Base-by-base conservation (phyloP, 2,113 vertebrate genomes). In the Zosterops hypoxanthus region DNA sequence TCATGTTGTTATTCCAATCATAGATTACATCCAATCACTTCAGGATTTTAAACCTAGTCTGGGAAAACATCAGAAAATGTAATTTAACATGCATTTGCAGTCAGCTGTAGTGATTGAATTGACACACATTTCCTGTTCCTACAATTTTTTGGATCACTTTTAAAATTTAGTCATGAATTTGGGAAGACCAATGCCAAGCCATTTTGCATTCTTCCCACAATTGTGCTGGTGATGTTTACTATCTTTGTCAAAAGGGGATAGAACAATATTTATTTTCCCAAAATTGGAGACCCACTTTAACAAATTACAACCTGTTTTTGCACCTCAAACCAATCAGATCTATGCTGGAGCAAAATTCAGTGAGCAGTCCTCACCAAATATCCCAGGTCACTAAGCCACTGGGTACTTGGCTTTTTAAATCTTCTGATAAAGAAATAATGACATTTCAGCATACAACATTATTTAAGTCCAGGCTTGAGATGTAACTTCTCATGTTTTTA, bases 321-420 rank as follows among this genome's bases (percentile, higher is more conserved):
- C 92, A 61, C 73, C 98, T 92, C 98, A 98, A 91, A 97, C 97
- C 63, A 98, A 97, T 89, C 98, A 98, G 46, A 98, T 98, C 95
- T 98, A 98, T 50, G 98, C 98, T 46, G 98, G 98, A 95, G 98
- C 98, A 63, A 99, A 99, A 97, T 99, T 99, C 94, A 98, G 98
- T 68, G 98, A 99, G 93, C 98, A 98, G 2, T 98, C 98, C 22
- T 98, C 98, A 50, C 98, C 98, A 47, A 99, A 98, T 86, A 97
- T 99, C 98, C 98, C 57, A 98, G 98, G 69, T 98, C 98, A 65
- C 98, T 98, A 39, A 99, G 98, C 79, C 98, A 99, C 88, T 98
- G 98, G 98, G 97, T 99, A 95, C 97, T 98, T 81, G 98, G 98
- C 93, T 98, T 98, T 97, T 99, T 55, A 98, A 98, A 59, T 94